These are phyloP conservation scores for Trichacis sp. DNA, from an alignment of 2,888 invertebrate species.

Conservation along the genomic window DNA sequence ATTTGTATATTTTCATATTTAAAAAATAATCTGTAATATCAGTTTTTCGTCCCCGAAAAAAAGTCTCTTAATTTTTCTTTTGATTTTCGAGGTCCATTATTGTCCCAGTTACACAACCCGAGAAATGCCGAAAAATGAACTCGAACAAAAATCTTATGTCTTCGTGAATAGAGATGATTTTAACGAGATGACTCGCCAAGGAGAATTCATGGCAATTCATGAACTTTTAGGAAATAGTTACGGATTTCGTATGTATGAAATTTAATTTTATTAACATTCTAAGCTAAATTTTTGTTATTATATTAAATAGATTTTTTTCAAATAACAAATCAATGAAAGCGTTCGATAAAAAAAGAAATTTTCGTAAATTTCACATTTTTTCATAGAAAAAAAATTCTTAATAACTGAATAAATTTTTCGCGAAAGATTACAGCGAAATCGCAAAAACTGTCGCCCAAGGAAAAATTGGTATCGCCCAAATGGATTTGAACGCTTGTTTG, in stretches of 20 bases:
- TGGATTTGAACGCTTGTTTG: conserved; percentile 64
- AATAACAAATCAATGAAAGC: too few species aligned
- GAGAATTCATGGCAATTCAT: conserved; percentile 66
- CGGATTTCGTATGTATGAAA: too few species aligned
- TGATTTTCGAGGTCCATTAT: conserved; percentile 49
- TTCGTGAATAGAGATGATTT: conserved; percentile 62
- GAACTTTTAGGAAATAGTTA: conserved; percentile 66
- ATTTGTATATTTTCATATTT: too few species aligned
- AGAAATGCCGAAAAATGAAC: conserved; percentile 50
- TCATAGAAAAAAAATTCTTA: too few species aligned
- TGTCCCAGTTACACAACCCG: conserved; percentile 67
- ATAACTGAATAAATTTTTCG: conserved; percentile 3
- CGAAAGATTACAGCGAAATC: conserved; percentile 62
- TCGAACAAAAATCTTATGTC: conserved; percentile 59
- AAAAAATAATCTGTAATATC: too few species aligned
- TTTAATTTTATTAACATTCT: too few species aligned
- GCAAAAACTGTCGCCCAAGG: conserved; percentile 51
- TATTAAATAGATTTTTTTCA: too few species aligned
- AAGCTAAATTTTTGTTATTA: too few species aligned
- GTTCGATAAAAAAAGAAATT: too few species aligned
- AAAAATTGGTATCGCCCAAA: conserved; percentile 64
- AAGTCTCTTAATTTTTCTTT: background rate
- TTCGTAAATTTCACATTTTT: too few species aligned
- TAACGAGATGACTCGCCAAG: conserved; percentile 62
- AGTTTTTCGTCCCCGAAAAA: too few species aligned